Base-by-base conservation (phyloP, 2,888 invertebrate species). In the Epinotia nisella region DNA sequence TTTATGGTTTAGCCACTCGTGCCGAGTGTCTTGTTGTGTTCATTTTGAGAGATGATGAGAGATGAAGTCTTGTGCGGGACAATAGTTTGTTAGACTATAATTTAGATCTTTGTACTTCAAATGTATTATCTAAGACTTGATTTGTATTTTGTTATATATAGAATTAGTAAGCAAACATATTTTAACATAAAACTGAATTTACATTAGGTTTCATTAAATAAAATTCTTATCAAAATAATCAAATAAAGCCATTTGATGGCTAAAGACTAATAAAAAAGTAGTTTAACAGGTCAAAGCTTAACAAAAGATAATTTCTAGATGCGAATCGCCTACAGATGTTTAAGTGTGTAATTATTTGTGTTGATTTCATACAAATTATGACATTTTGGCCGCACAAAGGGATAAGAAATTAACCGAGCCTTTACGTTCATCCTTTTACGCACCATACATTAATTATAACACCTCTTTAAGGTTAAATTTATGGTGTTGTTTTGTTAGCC, bases 401-500 rank as follows among this genome's bases (percentile, higher is more conserved):
- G 82, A 82, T 84, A 85, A 88, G 85, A 87, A 84, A 91, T 90
- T 87, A 89, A 83, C 86, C 80, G 79, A 77, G 86, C 86, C 77
- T 87, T 88, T 89, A 88, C 85, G 83, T 84, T 87, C 87, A 87
- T 85, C 87, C 87, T 88, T 91, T 91, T 89, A 88, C 81, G 88
- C 88, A 84, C 77, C 81, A 79, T 86, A 90, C 92, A 92, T 91
- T 90, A 92, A 92, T 92, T 92, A 92, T 92, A 90, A 92, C 93
- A 92, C 93, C 92, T 93, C 90, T 88, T 93, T 92, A 92, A 84
- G 83, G 86, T 89, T 80, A 89, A 90, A 92, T 93, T 93, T 93
- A 93, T 91, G 81, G 85, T 81, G 84, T 83, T 84, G 86, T 90
- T 91, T 90, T 90, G 89, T 90, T 89, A 82, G 86, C 89, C 87